Evolutionary conservation across 2,113 vertebrate genomes (phyloP), one percentile per base, ranked within the genome.

Genomic region (Eclectus roratus): DNA sequence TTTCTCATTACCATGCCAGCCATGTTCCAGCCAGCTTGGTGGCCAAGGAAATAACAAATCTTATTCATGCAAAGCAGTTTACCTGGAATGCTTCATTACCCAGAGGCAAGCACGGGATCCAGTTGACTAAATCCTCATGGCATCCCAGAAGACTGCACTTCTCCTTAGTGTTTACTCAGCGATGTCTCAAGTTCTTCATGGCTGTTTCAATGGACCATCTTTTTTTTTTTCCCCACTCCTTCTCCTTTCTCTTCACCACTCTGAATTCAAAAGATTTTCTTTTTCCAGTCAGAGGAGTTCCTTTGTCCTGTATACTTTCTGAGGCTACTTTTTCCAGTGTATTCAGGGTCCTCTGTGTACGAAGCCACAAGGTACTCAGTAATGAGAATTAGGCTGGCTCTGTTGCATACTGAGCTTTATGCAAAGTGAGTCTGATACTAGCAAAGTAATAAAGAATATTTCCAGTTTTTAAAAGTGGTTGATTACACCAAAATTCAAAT

Each of bases 101-200:
- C 85, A 70, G 74, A 97, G 91, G 83, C 31, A 35, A 97, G 85
- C 55, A 47, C 20, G 24, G 88, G 89, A 97, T 97, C 85, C 96
- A 97, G 96, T 81, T 92, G 92, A 97, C 85, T 96, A 97, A 97
- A 97, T 96, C 89, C 79, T 96, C 83, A 41, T 88, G 92, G 72
- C 94, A 97, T 96, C 91, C 83, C 70, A 89, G 43, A 91, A 96
- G 27, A 82, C 91, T 87, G 72, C 41, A 60, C 39, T 91, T 97
- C 74, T 84, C 43, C 21, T 15, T 64, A 79, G 70, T 94, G 61
- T 80, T 86, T 76, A 56, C 47, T 91, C 63, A 63, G 60, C 27
- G 68, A 85, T 10, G 13, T 85, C 83, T 88, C 64, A 31, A 78
- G 41, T 60, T 70, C 61, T 93, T 85, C 71, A 49, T 60, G 50